phyloP scores from a whole-genome alignment of 2,888 invertebrate species.

The Cephus nigrinus region DNA sequence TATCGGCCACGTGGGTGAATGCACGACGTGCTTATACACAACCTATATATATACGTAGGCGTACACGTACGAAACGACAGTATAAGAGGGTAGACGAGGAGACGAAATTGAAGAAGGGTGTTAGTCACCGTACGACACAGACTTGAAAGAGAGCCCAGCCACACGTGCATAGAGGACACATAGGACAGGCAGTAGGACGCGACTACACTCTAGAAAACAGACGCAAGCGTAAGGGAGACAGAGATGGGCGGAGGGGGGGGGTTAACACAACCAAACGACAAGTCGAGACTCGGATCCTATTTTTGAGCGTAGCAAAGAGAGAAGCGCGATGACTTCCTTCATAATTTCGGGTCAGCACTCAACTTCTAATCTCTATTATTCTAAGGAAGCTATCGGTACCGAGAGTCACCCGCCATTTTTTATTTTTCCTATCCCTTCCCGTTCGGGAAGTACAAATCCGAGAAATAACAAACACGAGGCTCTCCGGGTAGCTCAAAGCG shows the following conservation, averaged over 20 bases:
- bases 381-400: slow-evolving; percentile 7
- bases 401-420: not conserved
- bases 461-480: not conserved
- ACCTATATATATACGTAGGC: slow-evolving; percentile 7
- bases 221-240: slow-evolving; percentile 26
- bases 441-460: not conserved
- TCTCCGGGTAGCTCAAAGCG: not conserved
- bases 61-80: not conserved
- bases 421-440: not conserved
- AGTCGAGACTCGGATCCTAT: slow-evolving; percentile 38
- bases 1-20: slow-evolving; percentile 4
- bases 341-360: slow-evolving; percentile 54
- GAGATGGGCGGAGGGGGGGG: too few species aligned
- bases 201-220: slow-evolving; percentile 3
- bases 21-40: slow-evolving; percentile 11
- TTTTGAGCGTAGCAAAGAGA: slow-evolving; percentile 55
- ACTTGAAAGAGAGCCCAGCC: slow-evolving; percentile 13
- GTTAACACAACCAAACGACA: not conserved
- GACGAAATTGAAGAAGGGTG: not conserved
- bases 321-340: slow-evolving; percentile 53
- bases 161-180: not conserved
- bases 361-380: slow-evolving; percentile 24
- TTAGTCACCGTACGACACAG: slow-evolving; percentile 1
- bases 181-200: not conserved
- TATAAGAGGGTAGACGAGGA: not conserved